These are phyloP conservation scores for Brachystomella parvula DNA, from an alignment of 1,140 invertebrate species.

Conservation along the genomic window DNA sequence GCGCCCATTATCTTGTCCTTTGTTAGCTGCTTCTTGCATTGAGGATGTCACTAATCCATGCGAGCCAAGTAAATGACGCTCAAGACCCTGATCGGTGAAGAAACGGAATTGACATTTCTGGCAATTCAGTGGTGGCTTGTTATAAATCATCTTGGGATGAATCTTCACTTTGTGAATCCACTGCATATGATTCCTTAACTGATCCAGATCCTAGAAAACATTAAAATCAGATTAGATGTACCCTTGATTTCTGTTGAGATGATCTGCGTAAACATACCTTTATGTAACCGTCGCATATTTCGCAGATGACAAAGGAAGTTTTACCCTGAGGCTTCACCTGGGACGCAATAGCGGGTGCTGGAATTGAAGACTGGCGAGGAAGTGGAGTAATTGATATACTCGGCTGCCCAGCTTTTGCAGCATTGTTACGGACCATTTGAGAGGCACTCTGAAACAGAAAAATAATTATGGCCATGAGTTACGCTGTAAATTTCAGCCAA, in stretches of 20 bases:
- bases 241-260: background rate
- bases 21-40: conserved; percentile 84
- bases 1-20: conserved; percentile 83
- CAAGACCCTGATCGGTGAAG: conserved; percentile 77
- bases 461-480: background rate
- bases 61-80: conserved; percentile 83
- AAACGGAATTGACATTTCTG: conserved; percentile 89
- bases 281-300: conserved; percentile 91
- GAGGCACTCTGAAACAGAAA: conserved; percentile 33
- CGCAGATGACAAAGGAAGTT: conserved; percentile 82
- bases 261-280: conserved; percentile 50
- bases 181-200: conserved; percentile 87
- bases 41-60: conserved; percentile 89
- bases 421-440: conserved; percentile 10
- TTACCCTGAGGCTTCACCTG: conserved; percentile 47
- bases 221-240: background rate
- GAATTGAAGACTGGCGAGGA: conserved; percentile 53
- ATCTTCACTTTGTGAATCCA: conserved; percentile 95
- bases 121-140: conserved; percentile 85
- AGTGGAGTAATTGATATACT: conserved; percentile 86
- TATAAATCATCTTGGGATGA: conserved; percentile 92
- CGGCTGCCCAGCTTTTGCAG: conserved; percentile 49
- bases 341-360: conserved; percentile 41
- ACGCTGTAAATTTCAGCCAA: background rate
- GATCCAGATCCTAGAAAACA: conserved; percentile 64